Evolutionary conservation across 2,797 vertebrate genomes (phyloP).

Genomic region (Botia almorhae): DNA sequence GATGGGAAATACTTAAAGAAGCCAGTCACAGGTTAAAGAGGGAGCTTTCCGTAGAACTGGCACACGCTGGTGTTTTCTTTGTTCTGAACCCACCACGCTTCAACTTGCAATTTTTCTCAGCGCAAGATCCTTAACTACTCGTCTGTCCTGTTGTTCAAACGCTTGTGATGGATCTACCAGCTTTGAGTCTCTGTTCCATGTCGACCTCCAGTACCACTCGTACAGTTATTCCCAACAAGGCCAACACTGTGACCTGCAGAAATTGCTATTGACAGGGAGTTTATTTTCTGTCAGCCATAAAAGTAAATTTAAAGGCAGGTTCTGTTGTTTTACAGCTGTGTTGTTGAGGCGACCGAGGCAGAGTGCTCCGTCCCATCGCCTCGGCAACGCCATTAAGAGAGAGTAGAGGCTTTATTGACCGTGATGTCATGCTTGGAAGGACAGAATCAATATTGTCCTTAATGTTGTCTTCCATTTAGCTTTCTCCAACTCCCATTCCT

Average conservation of each 20-base stretch:
- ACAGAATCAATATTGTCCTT: slow-evolving; percentile 71
- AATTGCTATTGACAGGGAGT: slow-evolving; percentile 65
- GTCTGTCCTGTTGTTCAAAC: slow-evolving; percentile 17
- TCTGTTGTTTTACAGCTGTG: slow-evolving; percentile 58
- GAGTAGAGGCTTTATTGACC: slow-evolving; percentile 68
- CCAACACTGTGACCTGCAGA: slow-evolving; percentile 58
- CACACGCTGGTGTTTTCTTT: background rate
- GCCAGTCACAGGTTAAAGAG: background rate
- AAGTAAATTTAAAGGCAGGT: slow-evolving; percentile 58
- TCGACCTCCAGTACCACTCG: slow-evolving; percentile 21
- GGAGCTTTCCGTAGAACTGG: background rate
- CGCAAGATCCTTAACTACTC: slow-evolving; percentile 38
- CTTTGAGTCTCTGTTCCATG: background rate
- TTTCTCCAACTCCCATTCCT: slow-evolving; percentile 48
- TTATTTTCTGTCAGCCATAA: slow-evolving; percentile 65
- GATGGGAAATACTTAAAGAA: background rate
- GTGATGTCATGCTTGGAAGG: slow-evolving; percentile 64
- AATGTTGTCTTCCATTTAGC: slow-evolving; percentile 68
- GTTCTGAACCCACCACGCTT: background rate
- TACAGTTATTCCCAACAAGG: slow-evolving; percentile 46
- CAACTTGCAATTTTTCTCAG: background rate
- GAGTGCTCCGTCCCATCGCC: slow-evolving; percentile 62
- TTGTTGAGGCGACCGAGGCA: slow-evolving; percentile 54
- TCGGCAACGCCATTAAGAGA: slow-evolving; percentile 59
- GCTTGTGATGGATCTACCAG: slow-evolving; percentile 29